phyloP scores from a whole-genome alignment of 2,113 vertebrate genomes.

The Cephalopholis sonnerati region DNA sequence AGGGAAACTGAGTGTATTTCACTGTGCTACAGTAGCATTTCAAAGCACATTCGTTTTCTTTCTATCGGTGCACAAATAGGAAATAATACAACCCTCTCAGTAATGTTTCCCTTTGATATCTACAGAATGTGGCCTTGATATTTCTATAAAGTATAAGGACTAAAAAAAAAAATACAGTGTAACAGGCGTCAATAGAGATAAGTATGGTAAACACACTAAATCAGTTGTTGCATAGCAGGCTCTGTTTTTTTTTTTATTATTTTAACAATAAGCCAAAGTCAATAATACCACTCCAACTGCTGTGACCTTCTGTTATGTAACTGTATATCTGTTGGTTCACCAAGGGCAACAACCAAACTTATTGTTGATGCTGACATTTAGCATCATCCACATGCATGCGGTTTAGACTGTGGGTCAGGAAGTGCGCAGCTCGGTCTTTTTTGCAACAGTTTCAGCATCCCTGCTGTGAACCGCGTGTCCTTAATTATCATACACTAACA shows the following conservation, averaged over 20 bases:
- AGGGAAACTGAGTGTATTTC: constrained; percentile 46
- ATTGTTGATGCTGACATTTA: constrained; percentile 75
- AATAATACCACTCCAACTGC: constrained; percentile 45
- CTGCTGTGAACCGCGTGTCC: constrained; percentile 38
- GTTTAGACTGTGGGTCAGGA: constrained; percentile 78
- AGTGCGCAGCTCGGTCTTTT: constrained; percentile 68
- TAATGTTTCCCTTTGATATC: constrained; percentile 48
- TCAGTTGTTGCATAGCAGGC: neutral
- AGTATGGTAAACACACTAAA: constrained; percentile 17
- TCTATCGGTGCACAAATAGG: constrained; percentile 38
- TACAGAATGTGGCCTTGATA: constrained; percentile 33
- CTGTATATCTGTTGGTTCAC: constrained; percentile 51
- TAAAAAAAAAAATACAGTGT: constrained; percentile 4
- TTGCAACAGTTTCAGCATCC: constrained; percentile 64
- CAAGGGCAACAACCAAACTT: constrained; percentile 47
- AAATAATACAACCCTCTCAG: constrained; percentile 34
- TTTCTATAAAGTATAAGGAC: constrained; percentile 16
- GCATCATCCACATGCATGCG: constrained; percentile 72
- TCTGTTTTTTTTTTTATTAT: constrained; percentile 40
- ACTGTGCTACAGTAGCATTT: constrained; percentile 57
- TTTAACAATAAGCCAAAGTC: constrained; percentile 32
- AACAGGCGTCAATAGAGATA: constrained; percentile 18
- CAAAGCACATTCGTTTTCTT: constrained; percentile 57
- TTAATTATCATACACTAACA: constrained; percentile 54
- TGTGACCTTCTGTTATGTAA: constrained; percentile 61